phyloP scores from a whole-genome alignment of 1,140 invertebrate genomes.

The Sycobia sp. region DNA sequence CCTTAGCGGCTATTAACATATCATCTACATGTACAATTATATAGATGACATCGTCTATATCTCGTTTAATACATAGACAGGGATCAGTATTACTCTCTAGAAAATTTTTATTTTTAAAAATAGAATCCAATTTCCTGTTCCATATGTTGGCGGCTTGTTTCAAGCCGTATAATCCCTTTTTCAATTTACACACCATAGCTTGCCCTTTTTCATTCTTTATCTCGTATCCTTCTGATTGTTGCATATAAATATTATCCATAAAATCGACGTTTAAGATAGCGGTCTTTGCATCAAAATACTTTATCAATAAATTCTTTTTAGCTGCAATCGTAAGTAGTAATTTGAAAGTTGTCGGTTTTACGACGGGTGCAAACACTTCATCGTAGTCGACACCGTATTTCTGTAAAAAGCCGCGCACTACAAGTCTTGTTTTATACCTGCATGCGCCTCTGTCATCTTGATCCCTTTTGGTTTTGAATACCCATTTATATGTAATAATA shows the following conservation, averaged over 20 bases:
- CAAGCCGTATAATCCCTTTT: constrained; percentile 54
- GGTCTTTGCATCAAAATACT: too few relatives aligned
- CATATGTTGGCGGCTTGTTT: too few relatives aligned
- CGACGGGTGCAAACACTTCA: too few relatives aligned
- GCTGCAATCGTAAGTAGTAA: constrained; percentile 20
- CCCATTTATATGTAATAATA: constrained; percentile 21
- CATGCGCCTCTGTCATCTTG: neutral
- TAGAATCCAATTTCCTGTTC: too few relatives aligned
- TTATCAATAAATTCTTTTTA: constrained; percentile 38
- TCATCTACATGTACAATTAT: too few relatives aligned
- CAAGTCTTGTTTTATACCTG: constrained; percentile 26
- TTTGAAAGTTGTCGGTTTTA: neutral
- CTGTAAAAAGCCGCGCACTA: too few relatives aligned
- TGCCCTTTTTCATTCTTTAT: too few relatives aligned
- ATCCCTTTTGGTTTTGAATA: constrained; percentile 32
- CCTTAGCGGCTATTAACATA: too few relatives aligned
- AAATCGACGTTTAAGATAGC: constrained; percentile 53
- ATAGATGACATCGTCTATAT: too few relatives aligned
- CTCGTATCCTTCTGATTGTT: constrained; percentile 51
- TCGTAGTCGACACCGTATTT: too few relatives aligned
- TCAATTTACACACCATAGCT: too few relatives aligned
- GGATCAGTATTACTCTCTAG: neutral
- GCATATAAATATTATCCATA: constrained; percentile 50
- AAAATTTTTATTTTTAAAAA: neutral
- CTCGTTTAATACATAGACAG: constrained; percentile 41